phyloP scores from a whole-genome alignment of 2,113 vertebrate genomes.

The Merops nubicus region DNA sequence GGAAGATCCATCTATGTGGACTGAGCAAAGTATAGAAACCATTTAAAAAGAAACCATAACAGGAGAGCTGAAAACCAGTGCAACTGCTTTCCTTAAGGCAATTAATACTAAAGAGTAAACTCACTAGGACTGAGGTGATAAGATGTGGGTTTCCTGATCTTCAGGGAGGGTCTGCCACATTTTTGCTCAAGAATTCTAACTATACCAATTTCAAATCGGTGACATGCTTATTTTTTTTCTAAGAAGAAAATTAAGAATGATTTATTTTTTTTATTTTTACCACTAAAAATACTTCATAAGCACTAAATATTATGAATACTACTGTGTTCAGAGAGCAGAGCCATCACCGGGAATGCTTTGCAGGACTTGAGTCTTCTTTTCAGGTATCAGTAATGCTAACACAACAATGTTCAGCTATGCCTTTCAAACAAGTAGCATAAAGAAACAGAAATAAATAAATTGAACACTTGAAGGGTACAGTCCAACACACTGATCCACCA shows the following conservation, averaged over 20 bases:
- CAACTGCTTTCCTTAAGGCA: background rate
- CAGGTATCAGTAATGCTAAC: background rate
- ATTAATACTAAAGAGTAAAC: background rate
- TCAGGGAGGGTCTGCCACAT: background rate
- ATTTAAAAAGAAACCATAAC: background rate
- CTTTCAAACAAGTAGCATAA: background rate
- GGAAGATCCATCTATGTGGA: background rate
- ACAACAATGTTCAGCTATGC: background rate
- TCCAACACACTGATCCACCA: background rate
- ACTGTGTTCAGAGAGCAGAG: background rate
- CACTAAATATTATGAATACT: background rate
- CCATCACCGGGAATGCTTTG: background rate
- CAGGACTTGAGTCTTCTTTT: background rate
- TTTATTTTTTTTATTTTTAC: background rate
- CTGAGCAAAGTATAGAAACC: background rate
- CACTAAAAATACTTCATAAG: background rate
- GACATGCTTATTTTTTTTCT: background rate
- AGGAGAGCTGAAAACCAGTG: background rate
- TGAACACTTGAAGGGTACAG: background rate
- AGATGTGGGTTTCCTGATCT: background rate
- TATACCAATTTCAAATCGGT: background rate
- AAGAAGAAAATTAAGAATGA: background rate
- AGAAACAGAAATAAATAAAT: no score
- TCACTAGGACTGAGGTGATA: background rate
- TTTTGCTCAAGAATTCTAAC: background rate